phyloP scores from a whole-genome alignment of 2,113 vertebrate genomes.

The Pelecanus crispus region DNA sequence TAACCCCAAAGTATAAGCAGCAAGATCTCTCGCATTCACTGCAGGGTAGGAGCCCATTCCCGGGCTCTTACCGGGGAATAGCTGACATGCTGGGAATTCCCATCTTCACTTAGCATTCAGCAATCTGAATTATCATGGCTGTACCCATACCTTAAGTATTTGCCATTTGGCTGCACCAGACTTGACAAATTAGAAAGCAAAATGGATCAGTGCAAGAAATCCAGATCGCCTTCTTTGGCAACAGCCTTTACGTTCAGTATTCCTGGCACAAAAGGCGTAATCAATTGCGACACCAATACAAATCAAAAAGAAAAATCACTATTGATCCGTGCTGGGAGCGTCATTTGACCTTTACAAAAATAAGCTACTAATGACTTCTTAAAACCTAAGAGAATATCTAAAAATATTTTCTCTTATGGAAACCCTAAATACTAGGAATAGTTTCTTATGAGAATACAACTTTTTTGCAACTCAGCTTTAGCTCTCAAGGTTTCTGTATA shows the following conservation, averaged over 20 bases:
- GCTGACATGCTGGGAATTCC: background rate
- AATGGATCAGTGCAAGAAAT: background rate
- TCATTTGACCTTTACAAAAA: background rate
- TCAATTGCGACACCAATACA: background rate
- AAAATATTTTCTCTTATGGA: background rate
- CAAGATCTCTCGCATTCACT: background rate
- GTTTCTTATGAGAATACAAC: background rate
- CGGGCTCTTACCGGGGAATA: background rate
- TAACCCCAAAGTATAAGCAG: background rate
- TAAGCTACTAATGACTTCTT: background rate
- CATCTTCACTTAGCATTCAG: background rate
- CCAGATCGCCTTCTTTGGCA: background rate
- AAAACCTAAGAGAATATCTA: background rate
- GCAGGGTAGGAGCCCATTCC: accelerated
- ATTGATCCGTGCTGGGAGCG: background rate
- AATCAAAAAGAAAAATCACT: background rate
- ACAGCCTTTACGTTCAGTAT: background rate
- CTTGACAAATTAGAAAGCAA: background rate
- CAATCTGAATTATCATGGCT: no score
- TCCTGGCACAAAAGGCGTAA: background rate
- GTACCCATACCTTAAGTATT: background rate
- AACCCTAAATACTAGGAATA: conserved; percentile 17
- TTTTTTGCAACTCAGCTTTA: background rate
- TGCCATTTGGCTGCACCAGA: background rate
- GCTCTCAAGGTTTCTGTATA: background rate